Base-by-base conservation (phyloP, 2,888 invertebrate species). In the Hypolimnas misippus region DNA sequence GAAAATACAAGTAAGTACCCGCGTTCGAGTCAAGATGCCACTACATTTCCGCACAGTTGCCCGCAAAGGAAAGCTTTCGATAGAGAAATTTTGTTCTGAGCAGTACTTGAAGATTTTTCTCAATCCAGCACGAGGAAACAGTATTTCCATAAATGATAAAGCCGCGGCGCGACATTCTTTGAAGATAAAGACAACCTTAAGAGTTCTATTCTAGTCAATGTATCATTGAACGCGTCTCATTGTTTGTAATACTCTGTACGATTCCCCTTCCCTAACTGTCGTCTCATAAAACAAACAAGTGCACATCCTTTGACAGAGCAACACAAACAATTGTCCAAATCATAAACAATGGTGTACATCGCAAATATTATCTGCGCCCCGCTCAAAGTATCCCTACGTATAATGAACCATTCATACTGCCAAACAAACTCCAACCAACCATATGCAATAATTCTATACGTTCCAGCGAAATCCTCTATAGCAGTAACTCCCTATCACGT, bases 391-490 rank as follows among this genome's bases (percentile, higher is more conserved):
- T 86, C 88, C 88, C 89, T 78, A 81, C 86, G 79, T 81, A 92
- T 92, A 91, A 92, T 87, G 91, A 92, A 87, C 88, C 92, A 91
- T 92, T 92, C 92, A 91, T 87, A 81, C 89, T 86, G 78, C 82
- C 89, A 91, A 91, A 91, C 91, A 90, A 85, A 87, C 86, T 89
- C 87, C 91, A 83, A 84, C 91, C 90, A 89, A 89, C 90, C 92
- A 89, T 91, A 91, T 87, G 90, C 89, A 92, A 92, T 91, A 91
- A 91, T 92, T 91, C 87, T 77, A 83, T 82, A 82, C 83, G 73
- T 71, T 62, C 68, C 70, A 67, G 70, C 71, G 71, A 76, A 79
- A 78, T 76, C 72, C 73, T 72, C 74, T 75, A 84, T 76, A 73
- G 83, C 74, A 74, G 68, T 78, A 88, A 82, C 76, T 80, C 81